A percentile compares a stretch with the other conserved stretches of the same genome.
phyloP scores from a whole-genome alignment of 2,113 vertebrate species.

The Acanthisitta chloris region DNA sequence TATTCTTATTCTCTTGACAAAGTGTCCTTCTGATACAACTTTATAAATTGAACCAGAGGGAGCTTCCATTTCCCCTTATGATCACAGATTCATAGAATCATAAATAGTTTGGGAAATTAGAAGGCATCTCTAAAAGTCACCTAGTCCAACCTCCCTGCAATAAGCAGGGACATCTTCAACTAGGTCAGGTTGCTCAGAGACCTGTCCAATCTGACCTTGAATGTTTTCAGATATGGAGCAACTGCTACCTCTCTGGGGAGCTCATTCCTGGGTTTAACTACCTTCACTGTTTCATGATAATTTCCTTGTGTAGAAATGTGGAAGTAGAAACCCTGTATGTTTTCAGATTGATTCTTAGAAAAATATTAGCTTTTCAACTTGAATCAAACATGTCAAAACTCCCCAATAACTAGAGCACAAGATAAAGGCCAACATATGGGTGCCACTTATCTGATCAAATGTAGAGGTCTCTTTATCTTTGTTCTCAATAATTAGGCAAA shows the following conservation, averaged over 20 bases:
- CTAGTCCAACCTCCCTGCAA: background rate
- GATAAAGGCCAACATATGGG: fast-evolving
- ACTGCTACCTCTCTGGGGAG: background rate
- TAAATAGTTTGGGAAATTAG: background rate
- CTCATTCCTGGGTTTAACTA: background rate
- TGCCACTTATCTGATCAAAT: background rate
- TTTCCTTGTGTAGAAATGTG: background rate
- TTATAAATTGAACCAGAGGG: background rate
- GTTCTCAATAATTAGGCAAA: background rate
- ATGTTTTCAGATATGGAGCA: background rate
- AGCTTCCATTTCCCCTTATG: background rate
- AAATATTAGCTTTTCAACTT: background rate
- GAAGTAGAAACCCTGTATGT: background rate
- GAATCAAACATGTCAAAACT: background rate
- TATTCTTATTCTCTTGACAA: background rate
- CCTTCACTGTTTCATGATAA: background rate
- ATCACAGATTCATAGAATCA: background rate
- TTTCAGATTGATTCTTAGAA: background rate
- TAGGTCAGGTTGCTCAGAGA: background rate
- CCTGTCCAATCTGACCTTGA: background rate
- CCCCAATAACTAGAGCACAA: background rate
- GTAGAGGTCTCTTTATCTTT: background rate
- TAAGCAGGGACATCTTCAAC: background rate
- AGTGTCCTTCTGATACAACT: background rate
- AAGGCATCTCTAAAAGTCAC: background rate